Evolutionary conservation across 2,888 invertebrate species (phyloP).

Genomic region (Mactromeris polynyma): DNA sequence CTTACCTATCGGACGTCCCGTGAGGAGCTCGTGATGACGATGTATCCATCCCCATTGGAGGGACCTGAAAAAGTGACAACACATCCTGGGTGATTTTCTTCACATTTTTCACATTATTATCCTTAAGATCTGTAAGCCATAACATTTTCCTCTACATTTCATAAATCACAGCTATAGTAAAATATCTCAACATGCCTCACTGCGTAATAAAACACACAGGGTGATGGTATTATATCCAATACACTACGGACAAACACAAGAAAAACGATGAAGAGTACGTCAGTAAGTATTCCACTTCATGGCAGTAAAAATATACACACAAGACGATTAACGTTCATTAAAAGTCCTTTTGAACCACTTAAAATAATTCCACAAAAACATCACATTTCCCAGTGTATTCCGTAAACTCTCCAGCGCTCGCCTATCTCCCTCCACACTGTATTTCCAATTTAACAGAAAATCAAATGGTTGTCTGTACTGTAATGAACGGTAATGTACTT

Average conservation of each 20-base stretch:
- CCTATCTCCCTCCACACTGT: neutral
- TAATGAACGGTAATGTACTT: constrained; percentile 38
- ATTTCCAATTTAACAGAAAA: constrained; percentile 8
- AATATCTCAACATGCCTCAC: neutral
- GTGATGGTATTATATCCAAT: neutral
- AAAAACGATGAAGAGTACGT: neutral
- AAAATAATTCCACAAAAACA: neutral
- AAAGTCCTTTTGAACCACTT: neutral
- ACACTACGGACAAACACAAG: neutral
- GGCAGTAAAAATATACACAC: neutral
- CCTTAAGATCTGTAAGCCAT: constrained; percentile 60
- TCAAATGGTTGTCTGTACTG: constrained; percentile 2
- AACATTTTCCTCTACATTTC: constrained; percentile 54
- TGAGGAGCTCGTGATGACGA: neutral
- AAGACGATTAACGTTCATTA: neutral
- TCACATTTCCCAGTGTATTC: neutral
- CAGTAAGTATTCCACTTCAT: neutral
- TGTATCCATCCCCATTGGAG: constrained; percentile 31
- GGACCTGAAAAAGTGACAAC: constrained; percentile 66
- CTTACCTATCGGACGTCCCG: constrained; percentile 19
- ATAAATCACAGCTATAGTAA: neutral
- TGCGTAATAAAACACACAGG: neutral
- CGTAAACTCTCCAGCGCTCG: neutral
- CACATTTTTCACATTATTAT: constrained; percentile 63
- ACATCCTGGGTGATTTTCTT: constrained; percentile 68